A percentile compares a stretch with the other conserved stretches of the same genome.
Conservation (phyloP, 2,113 vertebrate species). For the Eclectus roratus region DNA sequence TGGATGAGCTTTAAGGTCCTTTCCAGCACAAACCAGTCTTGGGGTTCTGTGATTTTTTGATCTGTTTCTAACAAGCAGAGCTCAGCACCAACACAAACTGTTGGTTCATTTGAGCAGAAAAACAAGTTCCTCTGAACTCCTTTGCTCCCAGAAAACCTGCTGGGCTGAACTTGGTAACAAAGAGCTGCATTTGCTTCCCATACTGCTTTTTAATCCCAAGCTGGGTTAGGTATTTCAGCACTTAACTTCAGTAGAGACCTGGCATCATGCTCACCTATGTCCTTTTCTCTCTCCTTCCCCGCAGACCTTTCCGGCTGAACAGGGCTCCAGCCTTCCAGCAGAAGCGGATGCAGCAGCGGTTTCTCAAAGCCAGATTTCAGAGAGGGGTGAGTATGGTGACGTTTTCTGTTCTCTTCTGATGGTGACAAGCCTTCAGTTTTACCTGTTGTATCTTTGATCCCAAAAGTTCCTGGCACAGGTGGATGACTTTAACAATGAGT, state of each 20-base stretch:
- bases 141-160: constrained; percentile 5
- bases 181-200: not conserved
- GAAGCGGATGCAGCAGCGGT: not conserved
- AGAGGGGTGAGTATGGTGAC: constrained; percentile 52
- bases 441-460: not conserved
- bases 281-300: not conserved
- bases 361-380: constrained; percentile 32
- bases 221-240: not conserved
- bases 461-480: not conserved
- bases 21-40: not conserved
- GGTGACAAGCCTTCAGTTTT: not conserved
- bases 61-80: not conserved
- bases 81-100: not conserved
- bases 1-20: not conserved
- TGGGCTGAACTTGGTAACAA: not conserved
- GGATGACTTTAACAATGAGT: not conserved
- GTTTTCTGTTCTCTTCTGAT: not conserved
- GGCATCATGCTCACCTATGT: not conserved
- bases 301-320: constrained; percentile 38
- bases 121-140: not conserved
- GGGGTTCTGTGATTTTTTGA: not conserved
- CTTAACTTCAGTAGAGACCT: not conserved
- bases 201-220: not conserved
- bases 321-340: constrained; percentile 45
- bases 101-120: not conserved